Conservation (phyloP, 2,113 vertebrate species). For the Talpa occidentalis region DNA sequence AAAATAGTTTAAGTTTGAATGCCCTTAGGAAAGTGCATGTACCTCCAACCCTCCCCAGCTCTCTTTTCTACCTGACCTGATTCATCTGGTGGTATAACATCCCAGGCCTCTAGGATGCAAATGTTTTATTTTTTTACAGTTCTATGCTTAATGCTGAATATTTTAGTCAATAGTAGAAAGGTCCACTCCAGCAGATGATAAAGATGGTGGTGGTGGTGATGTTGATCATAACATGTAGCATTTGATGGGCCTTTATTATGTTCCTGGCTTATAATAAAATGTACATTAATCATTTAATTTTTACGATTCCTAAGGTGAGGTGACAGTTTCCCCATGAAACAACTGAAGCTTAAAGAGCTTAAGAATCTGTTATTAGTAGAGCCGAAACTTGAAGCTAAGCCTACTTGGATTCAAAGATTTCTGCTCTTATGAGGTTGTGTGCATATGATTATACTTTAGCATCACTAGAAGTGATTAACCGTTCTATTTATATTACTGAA, state of each 20-base stretch:
- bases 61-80: background rate
- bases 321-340: background rate
- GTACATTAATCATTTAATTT: background rate
- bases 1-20: conserved; percentile 24
- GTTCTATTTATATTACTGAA: background rate
- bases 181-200: background rate
- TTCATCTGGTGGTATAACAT: background rate
- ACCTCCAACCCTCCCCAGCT: background rate
- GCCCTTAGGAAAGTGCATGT: background rate
- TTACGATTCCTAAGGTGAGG: background rate
- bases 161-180: background rate
- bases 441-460: background rate
- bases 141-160: background rate
- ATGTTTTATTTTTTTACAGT: background rate
- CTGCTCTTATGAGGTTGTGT: background rate
- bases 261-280: background rate
- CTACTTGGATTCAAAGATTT: background rate
- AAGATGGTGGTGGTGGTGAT: background rate
- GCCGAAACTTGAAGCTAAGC: conserved; percentile 7
- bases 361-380: conserved; percentile 2
- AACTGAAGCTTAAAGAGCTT: background rate
- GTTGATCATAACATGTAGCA: background rate
- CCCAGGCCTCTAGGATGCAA: background rate
- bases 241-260: background rate
- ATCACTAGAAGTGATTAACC: background rate